A percentile compares a stretch with the other conserved stretches of the same genome.
Evolutionary conservation across 2,113 vertebrate species (phyloP).

Genomic region (Macheiramphus alcinus): DNA sequence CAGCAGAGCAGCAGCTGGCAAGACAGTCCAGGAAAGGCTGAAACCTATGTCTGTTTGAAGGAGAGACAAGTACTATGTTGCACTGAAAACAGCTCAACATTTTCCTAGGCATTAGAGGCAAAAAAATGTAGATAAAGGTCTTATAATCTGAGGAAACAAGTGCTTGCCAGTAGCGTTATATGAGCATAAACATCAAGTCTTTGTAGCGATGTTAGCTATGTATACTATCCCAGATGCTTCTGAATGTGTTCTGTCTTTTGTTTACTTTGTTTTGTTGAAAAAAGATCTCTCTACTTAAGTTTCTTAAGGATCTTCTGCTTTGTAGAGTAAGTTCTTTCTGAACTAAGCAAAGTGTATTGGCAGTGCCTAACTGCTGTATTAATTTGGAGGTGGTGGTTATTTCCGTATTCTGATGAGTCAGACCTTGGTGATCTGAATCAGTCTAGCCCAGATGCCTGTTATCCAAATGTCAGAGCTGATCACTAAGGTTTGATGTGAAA

Average conservation of each 20-base stretch:
- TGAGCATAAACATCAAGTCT: background rate
- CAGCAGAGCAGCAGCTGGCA: background rate
- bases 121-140: background rate
- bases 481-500: background rate
- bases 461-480: background rate
- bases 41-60: background rate
- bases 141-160: background rate
- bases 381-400: background rate
- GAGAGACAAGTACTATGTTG: background rate
- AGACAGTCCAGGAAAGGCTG: background rate
- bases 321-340: background rate
- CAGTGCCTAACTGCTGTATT: background rate
- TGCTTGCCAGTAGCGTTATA: background rate
- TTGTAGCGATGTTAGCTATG: background rate
- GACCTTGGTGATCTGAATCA: background rate
- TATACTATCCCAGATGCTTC: background rate
- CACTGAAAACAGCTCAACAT: background rate
- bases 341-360: background rate
- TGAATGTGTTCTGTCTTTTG: background rate
- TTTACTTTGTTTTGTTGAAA: background rate
- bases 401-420: background rate
- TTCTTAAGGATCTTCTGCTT: background rate
- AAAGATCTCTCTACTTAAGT: background rate
- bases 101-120: background rate
- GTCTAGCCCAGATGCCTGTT: background rate